Percentiles rank a stretch among this genome's conserved stretches.
Evolutionary conservation across 2,888 invertebrate species (phyloP).

Genomic region (Cistogaster globosa): DNA sequence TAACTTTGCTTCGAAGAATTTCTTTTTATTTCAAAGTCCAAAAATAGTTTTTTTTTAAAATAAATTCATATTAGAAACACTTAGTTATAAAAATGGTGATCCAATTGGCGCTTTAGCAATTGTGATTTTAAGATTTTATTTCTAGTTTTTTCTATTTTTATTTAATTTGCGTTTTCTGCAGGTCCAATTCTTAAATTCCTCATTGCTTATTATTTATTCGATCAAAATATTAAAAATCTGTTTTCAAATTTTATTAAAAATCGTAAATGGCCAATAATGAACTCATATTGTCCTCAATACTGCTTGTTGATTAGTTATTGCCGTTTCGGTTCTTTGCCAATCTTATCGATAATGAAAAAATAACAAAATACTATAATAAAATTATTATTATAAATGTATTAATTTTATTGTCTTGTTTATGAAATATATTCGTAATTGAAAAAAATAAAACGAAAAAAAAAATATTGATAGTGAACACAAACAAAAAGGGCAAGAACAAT

Average conservation of each 20-base stretch:
- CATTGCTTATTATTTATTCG: too few species aligned
- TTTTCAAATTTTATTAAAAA: too few species aligned
- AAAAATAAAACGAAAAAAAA: not conserved
- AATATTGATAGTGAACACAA: not conserved
- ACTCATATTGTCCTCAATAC: constrained; percentile 59
- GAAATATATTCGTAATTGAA: constrained; percentile 5
- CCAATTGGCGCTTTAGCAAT: too few species aligned
- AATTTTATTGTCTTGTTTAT: constrained; percentile 49
- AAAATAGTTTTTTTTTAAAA: not conserved
- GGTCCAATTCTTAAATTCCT: too few species aligned
- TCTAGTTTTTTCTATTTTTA: too few species aligned
- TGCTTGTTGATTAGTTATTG: constrained; percentile 27
- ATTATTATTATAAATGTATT: constrained; percentile 11
- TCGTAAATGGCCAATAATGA: too few species aligned
- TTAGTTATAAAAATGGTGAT: too few species aligned
- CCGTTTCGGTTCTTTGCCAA: constrained; percentile 29
- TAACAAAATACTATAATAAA: not conserved
- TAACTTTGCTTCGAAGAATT: not conserved
- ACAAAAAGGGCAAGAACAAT: not conserved
- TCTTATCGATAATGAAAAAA: constrained; percentile 55
- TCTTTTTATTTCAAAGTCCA: constrained; percentile 32
- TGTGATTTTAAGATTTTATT: too few species aligned
- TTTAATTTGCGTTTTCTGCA: too few species aligned
- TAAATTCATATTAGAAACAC: too few species aligned
- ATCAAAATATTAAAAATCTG: too few species aligned